These are phyloP conservation scores for Uromys caudimaculatus DNA, from an alignment of 2,797 vertebrate species.

Conservation along the genomic window DNA sequence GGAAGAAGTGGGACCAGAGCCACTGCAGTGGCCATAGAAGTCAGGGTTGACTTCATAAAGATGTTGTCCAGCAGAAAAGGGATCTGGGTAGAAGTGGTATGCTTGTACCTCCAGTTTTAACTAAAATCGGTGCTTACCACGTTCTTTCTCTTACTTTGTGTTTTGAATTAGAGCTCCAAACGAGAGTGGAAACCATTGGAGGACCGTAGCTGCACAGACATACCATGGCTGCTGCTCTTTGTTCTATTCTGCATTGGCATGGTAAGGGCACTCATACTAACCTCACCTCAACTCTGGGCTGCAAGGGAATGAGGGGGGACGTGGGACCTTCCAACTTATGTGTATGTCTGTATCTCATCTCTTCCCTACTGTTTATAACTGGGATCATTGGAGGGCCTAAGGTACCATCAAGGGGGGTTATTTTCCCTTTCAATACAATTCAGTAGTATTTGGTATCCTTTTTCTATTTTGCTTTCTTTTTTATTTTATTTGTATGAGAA, in stretches of 20 bases:
- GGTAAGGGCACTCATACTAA: constrained; percentile 89
- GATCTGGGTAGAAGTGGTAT: background rate
- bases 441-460: constrained; percentile 1
- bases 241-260: constrained; percentile 96
- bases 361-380: background rate
- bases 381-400: background rate
- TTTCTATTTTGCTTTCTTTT: background rate
- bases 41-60: background rate
- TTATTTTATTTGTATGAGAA: background rate
- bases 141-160: constrained; percentile 68
- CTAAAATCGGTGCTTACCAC: background rate
- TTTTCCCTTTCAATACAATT: background rate
- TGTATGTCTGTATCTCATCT: background rate
- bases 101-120: constrained; percentile 15
- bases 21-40: background rate
- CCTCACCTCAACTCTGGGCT: background rate
- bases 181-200: constrained; percentile 98
- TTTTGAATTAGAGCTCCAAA: constrained; percentile 93
- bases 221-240: constrained; percentile 97
- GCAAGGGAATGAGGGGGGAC: background rate
- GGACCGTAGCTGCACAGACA: constrained; percentile 97
- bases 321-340: background rate
- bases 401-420: background rate
- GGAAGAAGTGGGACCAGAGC: background rate
- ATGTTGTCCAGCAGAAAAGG: background rate